These are phyloP conservation scores for Drosophila obscura DNA, from an alignment of 1,140 invertebrate genomes.

Conservation along the genomic window DNA sequence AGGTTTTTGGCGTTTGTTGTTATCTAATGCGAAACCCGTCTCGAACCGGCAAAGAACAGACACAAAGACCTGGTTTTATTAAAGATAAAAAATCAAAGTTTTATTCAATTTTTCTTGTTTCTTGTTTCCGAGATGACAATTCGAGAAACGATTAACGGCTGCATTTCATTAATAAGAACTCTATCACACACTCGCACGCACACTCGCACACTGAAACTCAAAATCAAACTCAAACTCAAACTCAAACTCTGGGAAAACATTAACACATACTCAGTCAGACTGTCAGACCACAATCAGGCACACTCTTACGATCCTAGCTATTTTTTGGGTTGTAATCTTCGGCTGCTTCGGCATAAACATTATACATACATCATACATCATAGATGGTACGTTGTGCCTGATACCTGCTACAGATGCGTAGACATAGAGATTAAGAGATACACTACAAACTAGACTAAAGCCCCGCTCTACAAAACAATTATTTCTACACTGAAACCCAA, in stretches of 20 bases:
- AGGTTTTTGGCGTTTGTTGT: constrained; percentile 34
- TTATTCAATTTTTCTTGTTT: constrained; percentile 47
- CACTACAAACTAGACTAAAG: constrained; percentile 60
- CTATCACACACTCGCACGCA: constrained; percentile 47
- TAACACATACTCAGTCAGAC: constrained; percentile 47
- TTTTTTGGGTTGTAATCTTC: constrained; percentile 67
- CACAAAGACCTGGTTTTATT: constrained; percentile 21
- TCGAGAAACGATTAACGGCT: constrained; percentile 56
- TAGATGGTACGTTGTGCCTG: constrained; percentile 33
- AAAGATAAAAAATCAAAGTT: constrained; percentile 45
- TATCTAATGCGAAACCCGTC: constrained; percentile 25
- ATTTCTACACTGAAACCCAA: constrained; percentile 47
- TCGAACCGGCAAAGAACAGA: constrained; percentile 41
- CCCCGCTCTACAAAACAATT: constrained; percentile 66
- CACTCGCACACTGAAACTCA: constrained; percentile 23
- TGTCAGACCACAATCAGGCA: constrained; percentile 30
- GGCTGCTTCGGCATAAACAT: constrained; percentile 75
- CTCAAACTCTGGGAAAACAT: constrained; percentile 43
- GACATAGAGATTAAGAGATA: constrained; percentile 46
- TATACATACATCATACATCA: constrained; percentile 50
- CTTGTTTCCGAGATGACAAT: constrained; percentile 26
- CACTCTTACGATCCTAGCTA: constrained; percentile 67
- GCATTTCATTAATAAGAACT: constrained; percentile 57
- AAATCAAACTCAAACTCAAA: constrained; percentile 12
- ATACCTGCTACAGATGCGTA: constrained; percentile 36